Base-by-base conservation (phyloP, 1,140 invertebrate genomes). In the Phthorimaea operculella region DNA sequence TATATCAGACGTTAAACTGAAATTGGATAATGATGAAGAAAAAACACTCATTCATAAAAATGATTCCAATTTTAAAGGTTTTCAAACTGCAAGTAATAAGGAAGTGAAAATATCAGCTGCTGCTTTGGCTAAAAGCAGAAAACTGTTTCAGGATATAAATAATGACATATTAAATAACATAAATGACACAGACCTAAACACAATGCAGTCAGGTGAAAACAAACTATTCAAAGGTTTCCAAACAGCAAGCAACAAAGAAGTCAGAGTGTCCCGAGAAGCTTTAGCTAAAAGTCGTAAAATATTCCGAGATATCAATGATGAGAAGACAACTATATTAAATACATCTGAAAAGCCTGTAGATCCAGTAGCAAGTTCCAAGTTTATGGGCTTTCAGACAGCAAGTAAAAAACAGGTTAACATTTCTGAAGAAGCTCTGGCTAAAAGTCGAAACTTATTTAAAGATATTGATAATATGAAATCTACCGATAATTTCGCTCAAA, bases 351-450 rank as follows among this genome's bases (percentile, higher is more conserved):
- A 9, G n/a, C 28, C 15, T 15, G 7, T 9, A 36, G 21, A 28
- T 28, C 2, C 2, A 2, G 6, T 28, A 6, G 6, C 39, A 8
- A n/a, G 3, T 42, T 42, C 56, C 18, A 33, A 8, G 8, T 51
- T 59, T 44, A 51, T 11, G 11, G 57, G 47, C 2, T 54, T 77
- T 62, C 55, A 64, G 58, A 77, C 72, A 7, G 72, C 68, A 16
- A 67, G 50, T 44, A 66, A 73, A 44, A 72, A 68, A 59, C 14
- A 55, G 34, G 51, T 78, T n/a, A 33, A 21, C 16, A 55, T 72
- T 45, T 84, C 85, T 12, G 63, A 76, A 51, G 64, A 73, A 17
- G 71, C 83, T 9, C 59, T 87, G 33, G 44, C 64, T n/a, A 73
- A 72, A 60, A 76, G 64, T 45, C 74, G 69, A 66, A 61, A 59